Base-by-base conservation (phyloP, 2,113 vertebrate genomes). In the Thomomys bottae region DNA sequence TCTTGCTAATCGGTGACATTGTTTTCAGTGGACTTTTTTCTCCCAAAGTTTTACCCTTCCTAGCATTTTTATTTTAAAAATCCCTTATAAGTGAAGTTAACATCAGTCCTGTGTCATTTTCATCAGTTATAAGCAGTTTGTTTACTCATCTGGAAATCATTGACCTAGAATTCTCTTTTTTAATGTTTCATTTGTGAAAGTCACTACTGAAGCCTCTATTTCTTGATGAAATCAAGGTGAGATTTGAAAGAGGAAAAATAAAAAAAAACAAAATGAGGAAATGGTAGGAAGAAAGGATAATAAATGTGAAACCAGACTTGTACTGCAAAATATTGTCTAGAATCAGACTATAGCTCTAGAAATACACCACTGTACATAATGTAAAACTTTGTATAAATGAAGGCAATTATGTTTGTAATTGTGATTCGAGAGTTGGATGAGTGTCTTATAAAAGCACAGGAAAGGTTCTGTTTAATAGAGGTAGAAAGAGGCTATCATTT, bases 231-330 rank as follows among this genome's bases (percentile, higher is more conserved):
- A 34, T 67, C 59, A 61, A 90, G 28, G 20, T 89, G 11, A 89
- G 59, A 91, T 86, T 82, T 89, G 77, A 89, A 23, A 85, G 38
- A 90, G 20, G 20, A 54, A 5, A 75, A 59, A 63, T 77, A 9
- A n/a, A n/a, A n/a, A n/a, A n/a, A n/a, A n/a, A n/a, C n/a, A n/a
- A n/a, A n/a, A n/a, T n/a, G n/a, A n/a, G n/a, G n/a, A n/a, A n/a
- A n/a, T n/a, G n/a, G n/a, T n/a, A 82, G 38, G 24, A 88, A 84
- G 26, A 79, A 80, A 71, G 64, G 75, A 66, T 20, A n/a, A 63
- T 81, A 54, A 17, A 49, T n/a, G n/a, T n/a, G n/a, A n/a, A n/a
- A n/a, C n/a, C n/a, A n/a, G n/a, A n/a, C 87, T 86, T 54, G 76
- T n/a, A 15, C 30, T 17, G 36, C 17, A 68, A 32, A 64, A 63